These are phyloP conservation scores for Branchinecta lynchi DNA, from an alignment of 1,140 invertebrate species.

Conservation along the genomic window DNA sequence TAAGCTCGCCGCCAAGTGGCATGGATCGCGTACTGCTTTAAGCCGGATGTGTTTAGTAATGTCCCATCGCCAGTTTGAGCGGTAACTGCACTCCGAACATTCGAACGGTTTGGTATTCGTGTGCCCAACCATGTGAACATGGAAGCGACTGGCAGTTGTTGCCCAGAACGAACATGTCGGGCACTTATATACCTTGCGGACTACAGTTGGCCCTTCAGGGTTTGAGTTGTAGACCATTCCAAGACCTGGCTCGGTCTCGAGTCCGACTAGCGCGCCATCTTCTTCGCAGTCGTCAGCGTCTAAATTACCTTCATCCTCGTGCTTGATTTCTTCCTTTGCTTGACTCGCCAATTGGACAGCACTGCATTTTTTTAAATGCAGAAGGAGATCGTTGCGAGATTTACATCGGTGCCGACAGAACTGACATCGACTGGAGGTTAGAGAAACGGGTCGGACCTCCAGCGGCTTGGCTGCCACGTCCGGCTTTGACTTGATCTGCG, in stretches of 20 bases:
- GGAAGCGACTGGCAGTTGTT: conserved; percentile 69
- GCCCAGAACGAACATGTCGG: conserved; percentile 80
- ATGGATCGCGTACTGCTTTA: conserved; percentile 62
- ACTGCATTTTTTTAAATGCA: conserved; percentile 51
- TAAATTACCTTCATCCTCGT: conserved; percentile 26
- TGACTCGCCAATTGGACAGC: conserved; percentile 28
- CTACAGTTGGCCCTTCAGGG: conserved; percentile 32
- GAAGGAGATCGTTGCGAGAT: conserved; percentile 52
- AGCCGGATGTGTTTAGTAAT: conserved; percentile 88
- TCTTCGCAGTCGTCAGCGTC: conserved; percentile 30
- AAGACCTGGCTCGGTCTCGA: conserved; percentile 37
- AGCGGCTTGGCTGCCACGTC: conserved; percentile 58
- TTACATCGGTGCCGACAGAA: conserved; percentile 68
- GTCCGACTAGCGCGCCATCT: conserved; percentile 31
- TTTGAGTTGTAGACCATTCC: conserved; percentile 33
- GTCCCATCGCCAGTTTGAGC: conserved; percentile 57
- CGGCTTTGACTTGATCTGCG: conserved; percentile 57
- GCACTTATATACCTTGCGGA: conserved; percentile 63
- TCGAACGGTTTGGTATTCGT: conserved; percentile 84
- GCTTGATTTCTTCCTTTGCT: conserved; percentile 29
- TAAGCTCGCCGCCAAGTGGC: conserved; percentile 51
- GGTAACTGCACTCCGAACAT: conserved; percentile 80
- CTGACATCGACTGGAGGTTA: conserved; percentile 56
- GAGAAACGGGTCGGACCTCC: conserved; percentile 38
- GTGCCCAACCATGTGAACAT: conserved; percentile 81